phyloP scores from a whole-genome alignment of 2,113 vertebrate genomes.

The Myiozetetes cayanensis region DNA sequence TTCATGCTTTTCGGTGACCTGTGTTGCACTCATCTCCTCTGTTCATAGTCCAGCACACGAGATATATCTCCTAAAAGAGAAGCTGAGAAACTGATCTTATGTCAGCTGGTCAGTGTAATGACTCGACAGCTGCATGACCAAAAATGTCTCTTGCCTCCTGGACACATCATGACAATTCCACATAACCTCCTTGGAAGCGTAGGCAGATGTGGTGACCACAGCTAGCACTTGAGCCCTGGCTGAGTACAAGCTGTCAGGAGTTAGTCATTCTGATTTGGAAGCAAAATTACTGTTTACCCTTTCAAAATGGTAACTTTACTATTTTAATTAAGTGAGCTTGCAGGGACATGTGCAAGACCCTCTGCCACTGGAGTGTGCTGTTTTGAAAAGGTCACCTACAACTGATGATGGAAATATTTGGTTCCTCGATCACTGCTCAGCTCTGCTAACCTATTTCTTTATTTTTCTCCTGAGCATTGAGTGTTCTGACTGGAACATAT shows the following conservation, averaged over 20 bases:
- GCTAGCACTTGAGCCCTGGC: accelerated
- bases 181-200: not conserved
- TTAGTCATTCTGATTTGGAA: not conserved
- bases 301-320: not conserved
- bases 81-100: not conserved
- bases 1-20: not conserved
- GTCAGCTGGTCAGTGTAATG: not conserved
- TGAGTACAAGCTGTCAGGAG: not conserved
- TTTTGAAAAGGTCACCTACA: not conserved
- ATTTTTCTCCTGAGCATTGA: not conserved
- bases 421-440: not conserved
- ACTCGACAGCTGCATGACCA: not conserved
- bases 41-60: not conserved
- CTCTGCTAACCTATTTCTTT: not conserved
- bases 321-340: not conserved
- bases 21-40: not conserved
- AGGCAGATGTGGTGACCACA: not conserved
- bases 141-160: not conserved
- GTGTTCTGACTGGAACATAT: not conserved
- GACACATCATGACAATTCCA: not conserved
- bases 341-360: not conserved
- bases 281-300: not conserved
- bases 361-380: not conserved
- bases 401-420: not conserved
- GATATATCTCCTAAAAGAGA: not conserved